Percentiles rank a stretch among this genome's conserved stretches.
Evolutionary conservation across 1,140 invertebrate genomes (phyloP).

Genomic region (Ditylenchus dipsaci): DNA sequence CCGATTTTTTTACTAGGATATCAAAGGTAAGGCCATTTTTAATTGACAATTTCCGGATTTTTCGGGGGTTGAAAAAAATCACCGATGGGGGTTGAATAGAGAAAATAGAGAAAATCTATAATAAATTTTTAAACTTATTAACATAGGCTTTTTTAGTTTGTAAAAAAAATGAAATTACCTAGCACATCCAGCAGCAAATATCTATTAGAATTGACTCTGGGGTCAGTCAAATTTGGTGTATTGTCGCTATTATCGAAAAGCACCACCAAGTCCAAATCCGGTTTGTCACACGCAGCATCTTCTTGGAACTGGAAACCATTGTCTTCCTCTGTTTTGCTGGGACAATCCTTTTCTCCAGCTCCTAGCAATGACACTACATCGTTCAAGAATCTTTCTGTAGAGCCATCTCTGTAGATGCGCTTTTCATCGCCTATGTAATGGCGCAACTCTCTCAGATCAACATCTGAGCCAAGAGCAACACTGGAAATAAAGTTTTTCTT

Average conservation of each 20-base stretch:
- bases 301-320: conserved; percentile 33
- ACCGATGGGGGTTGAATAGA: no score
- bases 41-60: no score
- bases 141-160: no score
- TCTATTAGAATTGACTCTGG: conserved; percentile 45
- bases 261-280: conserved; percentile 43
- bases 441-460: conserved; percentile 47
- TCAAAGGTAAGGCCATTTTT: no score
- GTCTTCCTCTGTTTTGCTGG: conserved; percentile 11
- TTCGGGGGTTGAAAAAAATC: no score
- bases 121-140: no score
- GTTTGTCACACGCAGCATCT: conserved; percentile 28
- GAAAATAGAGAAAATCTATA: no score
- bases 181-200: conserved; percentile 46
- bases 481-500: conserved; percentile 13
- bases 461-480: conserved; percentile 49
- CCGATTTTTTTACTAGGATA: no score
- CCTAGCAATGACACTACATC: conserved; percentile 44
- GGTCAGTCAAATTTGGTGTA: conserved; percentile 27
- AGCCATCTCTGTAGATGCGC: conserved; percentile 47
- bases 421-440: conserved; percentile 42
- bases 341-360: conserved; percentile 30
- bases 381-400: conserved; percentile 43
- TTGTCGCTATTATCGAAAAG: conserved; percentile 38
- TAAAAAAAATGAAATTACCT: conserved; percentile 12